Base-by-base conservation (phyloP, 2,888 invertebrate species). In the Amphipyra tragopoginis region DNA sequence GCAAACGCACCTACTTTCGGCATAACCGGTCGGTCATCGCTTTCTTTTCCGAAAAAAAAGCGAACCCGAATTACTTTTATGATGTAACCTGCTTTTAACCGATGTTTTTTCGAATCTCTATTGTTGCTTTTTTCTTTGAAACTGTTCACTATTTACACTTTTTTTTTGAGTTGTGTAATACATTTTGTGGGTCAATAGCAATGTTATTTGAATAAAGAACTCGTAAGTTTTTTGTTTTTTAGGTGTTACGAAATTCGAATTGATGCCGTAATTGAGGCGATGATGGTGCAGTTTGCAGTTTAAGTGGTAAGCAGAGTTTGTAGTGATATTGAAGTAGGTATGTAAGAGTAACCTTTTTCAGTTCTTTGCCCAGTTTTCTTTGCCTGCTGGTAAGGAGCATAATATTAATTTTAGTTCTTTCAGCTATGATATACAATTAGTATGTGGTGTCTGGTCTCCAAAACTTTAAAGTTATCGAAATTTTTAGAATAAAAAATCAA, bases 101-200 rank as follows among this genome's bases (percentile, higher is more conserved):
- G 45, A 47, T 36, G 36, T 56, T 54, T 51, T 62, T 64, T 66
- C 66, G 33, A 53, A 29, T 42, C 42, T 61, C 65, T 52, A 51
- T 61, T 75, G 58, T 63, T 34, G 52, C 52, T 70, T 72, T 56
- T 75, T 75, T 75, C 73, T 75, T 79, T 75, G 55, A 60, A 62
- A 71, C 65, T 64, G 51, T 55, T 62, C 33, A 34, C 52, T 47
- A 50, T 50, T 77, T 67, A 38, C 39, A 10, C n/a, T 76, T 78
- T 75, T 72, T 71, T 65, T 67, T 55, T 42, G 49, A 36, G 58
- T 86, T 83, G 76, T 67, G 77, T 82, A 83, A 86, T 48, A 40
- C 53, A 0, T 77, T n/a, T 73, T 75, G 77, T 87, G 65, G 88
- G 88, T 87, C 87, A 87, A 79, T 84, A 86, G 69, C 85, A 85